Percentiles rank a stretch among this genome's conserved stretches.
phyloP scores from a whole-genome alignment of 2,113 vertebrate species.

The Tetraodon nigroviridis region DNA sequence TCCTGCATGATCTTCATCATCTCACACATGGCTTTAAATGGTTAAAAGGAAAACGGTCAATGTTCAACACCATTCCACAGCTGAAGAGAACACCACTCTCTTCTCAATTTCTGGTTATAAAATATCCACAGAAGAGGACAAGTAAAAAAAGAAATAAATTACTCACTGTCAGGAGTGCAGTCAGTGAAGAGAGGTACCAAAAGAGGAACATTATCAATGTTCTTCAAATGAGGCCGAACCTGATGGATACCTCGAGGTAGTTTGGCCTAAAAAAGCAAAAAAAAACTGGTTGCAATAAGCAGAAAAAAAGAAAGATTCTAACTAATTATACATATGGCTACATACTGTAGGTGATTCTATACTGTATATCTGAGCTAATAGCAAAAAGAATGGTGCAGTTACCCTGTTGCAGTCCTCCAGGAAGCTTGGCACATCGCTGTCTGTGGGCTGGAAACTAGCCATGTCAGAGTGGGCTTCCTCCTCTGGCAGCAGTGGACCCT shows the following conservation, averaged over 20 bases:
- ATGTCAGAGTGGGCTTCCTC: constrained; percentile 92
- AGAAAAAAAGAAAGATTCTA: neutral
- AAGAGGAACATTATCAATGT: constrained; percentile 97
- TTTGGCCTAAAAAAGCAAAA: constrained; percentile 81
- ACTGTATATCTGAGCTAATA: no score
- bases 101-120: neutral
- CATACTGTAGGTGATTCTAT: no score
- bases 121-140: neutral
- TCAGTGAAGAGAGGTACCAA: constrained; percentile 97
- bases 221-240: constrained; percentile 95
- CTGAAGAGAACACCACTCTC: no score
- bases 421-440: constrained; percentile 98
- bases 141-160: neutral
- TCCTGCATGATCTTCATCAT: constrained; percentile 99
- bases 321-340: neutral
- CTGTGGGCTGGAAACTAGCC: constrained; percentile 95
- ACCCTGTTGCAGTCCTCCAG: constrained; percentile 97
- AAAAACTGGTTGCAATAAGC: neutral
- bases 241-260: constrained; percentile 97
- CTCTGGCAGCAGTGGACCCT: constrained; percentile 89
- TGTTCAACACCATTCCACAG: neutral
- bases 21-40: constrained; percentile 90
- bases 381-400: constrained; percentile 1
- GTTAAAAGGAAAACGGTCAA: neutral
- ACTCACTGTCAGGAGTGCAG: constrained; percentile 96